Conservation (phyloP, 2,888 invertebrate species). For the Leptopterna dolabrata region DNA sequence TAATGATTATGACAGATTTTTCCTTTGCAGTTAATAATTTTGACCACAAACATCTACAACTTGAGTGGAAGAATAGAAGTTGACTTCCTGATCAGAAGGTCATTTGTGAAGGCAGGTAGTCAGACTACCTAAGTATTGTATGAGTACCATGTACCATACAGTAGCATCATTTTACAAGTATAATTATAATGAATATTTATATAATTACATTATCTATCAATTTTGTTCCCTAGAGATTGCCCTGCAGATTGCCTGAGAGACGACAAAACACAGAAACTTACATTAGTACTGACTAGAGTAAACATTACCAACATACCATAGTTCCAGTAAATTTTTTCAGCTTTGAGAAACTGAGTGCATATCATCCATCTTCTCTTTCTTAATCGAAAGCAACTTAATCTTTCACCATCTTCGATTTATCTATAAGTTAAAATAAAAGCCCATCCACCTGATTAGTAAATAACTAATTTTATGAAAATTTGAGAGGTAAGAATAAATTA, state of each 20-base stretch:
- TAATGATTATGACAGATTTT: too few relatives aligned
- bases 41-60: too few relatives aligned
- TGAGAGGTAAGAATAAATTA: neutral
- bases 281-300: neutral
- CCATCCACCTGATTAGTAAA: slow-evolving; percentile 28
- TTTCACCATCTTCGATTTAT: slow-evolving; percentile 43
- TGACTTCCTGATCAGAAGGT: too few relatives aligned
- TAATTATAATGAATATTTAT: neutral
- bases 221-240: neutral
- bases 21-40: too few relatives aligned
- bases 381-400: slow-evolving; percentile 34
- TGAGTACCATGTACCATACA: too few relatives aligned
- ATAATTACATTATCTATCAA: neutral
- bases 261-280: neutral
- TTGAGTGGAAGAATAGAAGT: too few relatives aligned
- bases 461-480: neutral
- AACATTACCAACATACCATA: slow-evolving; percentile 26
- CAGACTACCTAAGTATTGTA: too few relatives aligned
- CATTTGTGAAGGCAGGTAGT: too few relatives aligned
- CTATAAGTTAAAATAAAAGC: slow-evolving; percentile 38
- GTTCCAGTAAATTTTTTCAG: neutral
- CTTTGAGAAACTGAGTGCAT: slow-evolving; percentile 16
- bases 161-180: too few relatives aligned
- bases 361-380: slow-evolving; percentile 3
- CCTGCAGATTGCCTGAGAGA: neutral